Percentiles rank a stretch among this genome's conserved stretches.
Evolutionary conservation across 2,113 vertebrate genomes (phyloP).

Genomic region (Hemiprocne comata): DNA sequence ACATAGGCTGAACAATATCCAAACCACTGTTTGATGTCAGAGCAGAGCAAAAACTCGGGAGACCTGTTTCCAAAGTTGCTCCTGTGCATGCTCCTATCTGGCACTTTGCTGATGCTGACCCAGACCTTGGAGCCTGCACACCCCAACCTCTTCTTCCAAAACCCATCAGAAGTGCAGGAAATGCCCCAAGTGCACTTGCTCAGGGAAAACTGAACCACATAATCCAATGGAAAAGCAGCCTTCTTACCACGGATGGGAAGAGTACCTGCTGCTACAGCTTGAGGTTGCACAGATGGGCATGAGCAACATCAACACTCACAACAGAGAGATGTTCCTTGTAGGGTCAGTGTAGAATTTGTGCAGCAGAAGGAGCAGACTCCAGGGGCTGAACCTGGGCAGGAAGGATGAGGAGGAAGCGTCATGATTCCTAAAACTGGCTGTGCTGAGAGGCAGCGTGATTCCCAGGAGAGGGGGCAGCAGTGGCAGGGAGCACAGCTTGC

Average conservation of each 20-base stretch:
- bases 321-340: fast-evolving
- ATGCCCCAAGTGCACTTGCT: background rate
- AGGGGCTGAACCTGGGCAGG: background rate
- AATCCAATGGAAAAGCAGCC: background rate
- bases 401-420: background rate
- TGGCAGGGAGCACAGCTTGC: slow-evolving; percentile 20
- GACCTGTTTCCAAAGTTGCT: background rate
- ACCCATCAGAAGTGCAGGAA: background rate
- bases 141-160: background rate
- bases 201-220: background rate
- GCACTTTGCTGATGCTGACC: background rate
- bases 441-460: background rate
- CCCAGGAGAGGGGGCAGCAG: background rate
- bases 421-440: background rate
- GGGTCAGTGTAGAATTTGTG: background rate
- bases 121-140: background rate
- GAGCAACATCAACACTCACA: background rate
- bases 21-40: background rate
- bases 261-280: background rate
- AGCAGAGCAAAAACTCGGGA: background rate
- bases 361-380: background rate
- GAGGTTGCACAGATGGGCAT: background rate
- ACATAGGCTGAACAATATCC: background rate
- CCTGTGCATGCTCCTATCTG: background rate
- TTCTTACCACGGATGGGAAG: background rate